These are phyloP conservation scores for Willowsia nigromaculata DNA, from an alignment of 2,888 invertebrate species.

Conservation along the genomic window DNA sequence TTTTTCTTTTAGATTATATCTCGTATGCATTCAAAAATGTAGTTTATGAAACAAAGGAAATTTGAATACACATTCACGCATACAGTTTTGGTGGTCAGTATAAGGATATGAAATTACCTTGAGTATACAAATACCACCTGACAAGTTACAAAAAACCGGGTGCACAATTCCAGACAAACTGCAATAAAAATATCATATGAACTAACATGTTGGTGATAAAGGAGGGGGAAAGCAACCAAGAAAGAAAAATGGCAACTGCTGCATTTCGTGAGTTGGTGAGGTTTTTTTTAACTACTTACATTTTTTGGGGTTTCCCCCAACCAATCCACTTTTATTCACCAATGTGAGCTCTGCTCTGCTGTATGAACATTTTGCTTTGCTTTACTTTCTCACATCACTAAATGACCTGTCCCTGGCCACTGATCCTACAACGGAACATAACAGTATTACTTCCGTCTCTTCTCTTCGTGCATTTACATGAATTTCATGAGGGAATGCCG, in stretches of 20 bases:
- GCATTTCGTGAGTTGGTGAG: constrained; percentile 39
- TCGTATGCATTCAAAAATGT: constrained; percentile 20
- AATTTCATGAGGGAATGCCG: neutral
- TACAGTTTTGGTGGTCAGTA: neutral
- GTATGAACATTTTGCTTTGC: neutral
- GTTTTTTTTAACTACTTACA: neutral
- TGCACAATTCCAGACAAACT: neutral
- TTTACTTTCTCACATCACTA: constrained; percentile 17
- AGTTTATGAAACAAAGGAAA: neutral
- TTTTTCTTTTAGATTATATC: constrained; percentile 45
- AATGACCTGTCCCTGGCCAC: constrained; percentile 2
- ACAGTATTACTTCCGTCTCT: neutral
- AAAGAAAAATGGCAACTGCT: neutral
- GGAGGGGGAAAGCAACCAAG: constrained; percentile 3
- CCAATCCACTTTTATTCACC: neutral
- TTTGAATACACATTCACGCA: neutral
- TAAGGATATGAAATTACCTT: too few relatives aligned
- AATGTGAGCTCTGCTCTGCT: neutral
- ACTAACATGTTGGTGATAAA: constrained; percentile 31
- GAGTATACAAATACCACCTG: constrained; percentile 7
- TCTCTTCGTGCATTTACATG: neutral
- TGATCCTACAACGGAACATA: neutral
- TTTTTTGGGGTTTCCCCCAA: constrained; percentile 43
- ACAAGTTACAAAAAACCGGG: neutral
- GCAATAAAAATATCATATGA: constrained; percentile 11